Evolutionary conservation across 2,113 vertebrate genomes (phyloP).

Genomic region (Mesocricetus auratus): DNA sequence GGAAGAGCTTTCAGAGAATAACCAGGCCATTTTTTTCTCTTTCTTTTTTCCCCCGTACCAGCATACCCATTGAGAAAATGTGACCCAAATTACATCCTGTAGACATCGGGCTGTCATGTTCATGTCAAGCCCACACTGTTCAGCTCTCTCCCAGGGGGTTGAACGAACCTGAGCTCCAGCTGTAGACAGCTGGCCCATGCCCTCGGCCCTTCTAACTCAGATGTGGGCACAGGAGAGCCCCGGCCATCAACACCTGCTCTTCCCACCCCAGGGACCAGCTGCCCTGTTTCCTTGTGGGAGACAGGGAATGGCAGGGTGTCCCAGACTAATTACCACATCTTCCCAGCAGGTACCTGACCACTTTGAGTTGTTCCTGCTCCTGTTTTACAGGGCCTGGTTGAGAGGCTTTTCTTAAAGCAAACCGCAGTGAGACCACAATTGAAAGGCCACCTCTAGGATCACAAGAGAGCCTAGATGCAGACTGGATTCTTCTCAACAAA

Average conservation of each 20-base stretch:
- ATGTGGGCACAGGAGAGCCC: too few relatives aligned
- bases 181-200: too few relatives aligned
- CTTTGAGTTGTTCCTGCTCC: too few relatives aligned
- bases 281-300: background rate
- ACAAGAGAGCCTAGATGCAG: fast-evolving
- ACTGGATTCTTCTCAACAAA: background rate
- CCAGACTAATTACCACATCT: too few relatives aligned
- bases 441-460: background rate
- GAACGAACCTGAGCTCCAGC: background rate
- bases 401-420: background rate
- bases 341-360: background rate
- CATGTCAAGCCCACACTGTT: background rate
- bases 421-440: background rate
- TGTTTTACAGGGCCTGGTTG: fast-evolving
- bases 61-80: background rate
- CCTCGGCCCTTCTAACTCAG: background rate
- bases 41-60: background rate
- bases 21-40: background rate
- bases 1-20: background rate
- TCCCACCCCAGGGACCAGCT: background rate
- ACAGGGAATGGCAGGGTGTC: too few relatives aligned
- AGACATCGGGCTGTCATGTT: background rate
- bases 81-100: background rate
- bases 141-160: background rate
- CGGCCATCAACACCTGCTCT: fast-evolving